Evolutionary conservation across 2,113 vertebrate genomes (phyloP).

Genomic region (Chamaetylas fuelleborni): DNA sequence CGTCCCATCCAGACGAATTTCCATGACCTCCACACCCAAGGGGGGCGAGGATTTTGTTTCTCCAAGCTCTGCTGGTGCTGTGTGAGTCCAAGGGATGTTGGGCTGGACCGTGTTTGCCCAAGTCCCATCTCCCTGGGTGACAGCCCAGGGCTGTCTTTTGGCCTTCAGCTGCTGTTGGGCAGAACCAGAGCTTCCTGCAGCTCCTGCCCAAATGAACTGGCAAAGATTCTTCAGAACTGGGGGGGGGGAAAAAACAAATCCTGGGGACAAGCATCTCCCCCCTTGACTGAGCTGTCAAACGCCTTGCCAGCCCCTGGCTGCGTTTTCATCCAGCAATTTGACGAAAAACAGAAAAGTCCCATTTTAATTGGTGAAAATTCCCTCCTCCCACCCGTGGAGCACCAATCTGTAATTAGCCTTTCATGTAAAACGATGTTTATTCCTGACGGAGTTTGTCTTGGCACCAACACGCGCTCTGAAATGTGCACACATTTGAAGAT

Average conservation of each 20-base stretch:
- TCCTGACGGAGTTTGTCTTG: slow-evolving; percentile 63
- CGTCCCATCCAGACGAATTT: fast-evolving
- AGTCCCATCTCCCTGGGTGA: background rate
- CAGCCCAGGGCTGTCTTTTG: background rate
- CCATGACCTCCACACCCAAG: background rate
- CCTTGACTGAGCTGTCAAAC: background rate
- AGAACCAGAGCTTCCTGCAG: background rate
- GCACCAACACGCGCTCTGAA: slow-evolving; percentile 21
- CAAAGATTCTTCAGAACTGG: background rate
- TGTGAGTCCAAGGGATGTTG: background rate
- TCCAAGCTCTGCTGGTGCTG: background rate
- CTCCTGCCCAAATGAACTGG: background rate
- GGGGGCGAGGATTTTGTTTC: background rate
- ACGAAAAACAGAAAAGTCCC: slow-evolving; percentile 10
- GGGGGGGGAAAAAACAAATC: fast-evolving
- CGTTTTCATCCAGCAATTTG: background rate
- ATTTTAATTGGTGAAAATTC: slow-evolving; percentile 59
- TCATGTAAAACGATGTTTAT: slow-evolving; percentile 64
- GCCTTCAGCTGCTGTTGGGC: background rate
- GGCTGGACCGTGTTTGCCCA: background rate
- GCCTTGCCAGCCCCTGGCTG: background rate
- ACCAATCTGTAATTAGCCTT: slow-evolving; percentile 62
- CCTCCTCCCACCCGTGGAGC: slow-evolving; percentile 26
- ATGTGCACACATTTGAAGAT: slow-evolving; percentile 55
- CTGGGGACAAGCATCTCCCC: background rate